phyloP scores from a whole-genome alignment of 2,797 vertebrate species.

The Rhynchotus rufescens region DNA sequence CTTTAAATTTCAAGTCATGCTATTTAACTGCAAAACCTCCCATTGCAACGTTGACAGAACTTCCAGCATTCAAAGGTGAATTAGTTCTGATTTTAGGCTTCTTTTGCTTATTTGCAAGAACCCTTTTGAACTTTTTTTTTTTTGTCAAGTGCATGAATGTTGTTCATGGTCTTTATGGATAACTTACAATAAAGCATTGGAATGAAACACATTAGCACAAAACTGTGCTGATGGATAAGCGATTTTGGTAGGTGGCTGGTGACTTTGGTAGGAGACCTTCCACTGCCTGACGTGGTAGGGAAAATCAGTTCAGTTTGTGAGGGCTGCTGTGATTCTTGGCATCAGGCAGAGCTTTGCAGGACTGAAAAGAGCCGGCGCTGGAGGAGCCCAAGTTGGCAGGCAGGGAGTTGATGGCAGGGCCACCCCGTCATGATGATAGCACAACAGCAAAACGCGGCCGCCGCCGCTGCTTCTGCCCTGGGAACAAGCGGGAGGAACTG shows the following conservation, averaged over 20 bases:
- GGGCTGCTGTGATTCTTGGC: not conserved
- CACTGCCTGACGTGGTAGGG: not conserved
- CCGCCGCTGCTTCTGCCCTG: not conserved
- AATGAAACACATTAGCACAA: not conserved
- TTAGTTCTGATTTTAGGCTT: not conserved
- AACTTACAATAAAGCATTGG: not conserved
- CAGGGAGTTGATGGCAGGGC: not conserved
- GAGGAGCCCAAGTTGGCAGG: not conserved
- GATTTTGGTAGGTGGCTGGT: not conserved
- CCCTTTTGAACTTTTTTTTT: not conserved
- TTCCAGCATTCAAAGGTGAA: not conserved
- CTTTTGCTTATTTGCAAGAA: not conserved
- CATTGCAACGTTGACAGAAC: not conserved
- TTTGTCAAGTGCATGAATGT: not conserved
- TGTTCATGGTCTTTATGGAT: not conserved
- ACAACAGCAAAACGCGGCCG: not conserved
- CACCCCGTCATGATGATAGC: not conserved
- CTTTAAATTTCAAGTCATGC: not conserved
- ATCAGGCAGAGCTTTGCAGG: not conserved
- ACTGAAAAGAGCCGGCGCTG: not conserved
- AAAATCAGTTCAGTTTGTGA: not conserved
- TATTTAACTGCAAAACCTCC: not conserved
- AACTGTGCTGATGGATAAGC: not conserved
- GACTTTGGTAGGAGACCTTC: not conserved
- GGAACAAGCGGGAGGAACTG: not conserved